A percentile compares a stretch with the other conserved stretches of the same genome.
Evolutionary conservation across 2,888 invertebrate genomes (phyloP).

Genomic region (Piscicola geometra): DNA sequence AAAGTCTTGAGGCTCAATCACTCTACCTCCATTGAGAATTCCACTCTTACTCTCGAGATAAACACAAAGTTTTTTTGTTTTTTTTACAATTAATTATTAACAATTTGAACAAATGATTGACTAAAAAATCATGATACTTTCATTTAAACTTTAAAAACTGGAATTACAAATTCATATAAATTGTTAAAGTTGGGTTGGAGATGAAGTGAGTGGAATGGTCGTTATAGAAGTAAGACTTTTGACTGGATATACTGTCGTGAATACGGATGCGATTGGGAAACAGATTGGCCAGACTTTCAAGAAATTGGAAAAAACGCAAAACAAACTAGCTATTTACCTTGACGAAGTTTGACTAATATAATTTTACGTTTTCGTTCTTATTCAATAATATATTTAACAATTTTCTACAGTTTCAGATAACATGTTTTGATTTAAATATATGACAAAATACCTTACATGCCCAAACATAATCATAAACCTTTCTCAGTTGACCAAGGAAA

Average conservation of each 20-base stretch:
- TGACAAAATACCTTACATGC: too few species aligned
- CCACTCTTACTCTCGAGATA: neutral
- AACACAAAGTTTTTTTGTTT: neutral
- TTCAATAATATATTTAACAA: too few species aligned
- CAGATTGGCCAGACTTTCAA: slow-evolving; percentile 24
- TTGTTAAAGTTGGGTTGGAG: slow-evolving; percentile 15
- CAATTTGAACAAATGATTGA: neutral
- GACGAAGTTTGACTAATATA: slow-evolving; percentile 5
- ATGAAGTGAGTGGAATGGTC: slow-evolving; percentile 25
- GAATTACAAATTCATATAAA: slow-evolving; percentile 4
- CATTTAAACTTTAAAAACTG: neutral
- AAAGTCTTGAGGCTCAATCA: neutral
- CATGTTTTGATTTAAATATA: too few species aligned
- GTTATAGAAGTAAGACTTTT: slow-evolving; percentile 24
- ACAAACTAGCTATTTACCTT: slow-evolving; percentile 23
- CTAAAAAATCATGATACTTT: neutral
- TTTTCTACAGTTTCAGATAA: too few species aligned
- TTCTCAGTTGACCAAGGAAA: slow-evolving; percentile 16
- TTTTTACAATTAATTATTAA: neutral
- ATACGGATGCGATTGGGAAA: neutral
- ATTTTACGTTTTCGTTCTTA: too few species aligned
- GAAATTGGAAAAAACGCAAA: neutral
- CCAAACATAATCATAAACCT: neutral
- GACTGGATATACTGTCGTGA: slow-evolving; percentile 19
- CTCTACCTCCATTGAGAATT: neutral